These are phyloP conservation scores for Odontocolon sp. DNA, from an alignment of 2,888 invertebrate species.

Conservation along the genomic window DNA sequence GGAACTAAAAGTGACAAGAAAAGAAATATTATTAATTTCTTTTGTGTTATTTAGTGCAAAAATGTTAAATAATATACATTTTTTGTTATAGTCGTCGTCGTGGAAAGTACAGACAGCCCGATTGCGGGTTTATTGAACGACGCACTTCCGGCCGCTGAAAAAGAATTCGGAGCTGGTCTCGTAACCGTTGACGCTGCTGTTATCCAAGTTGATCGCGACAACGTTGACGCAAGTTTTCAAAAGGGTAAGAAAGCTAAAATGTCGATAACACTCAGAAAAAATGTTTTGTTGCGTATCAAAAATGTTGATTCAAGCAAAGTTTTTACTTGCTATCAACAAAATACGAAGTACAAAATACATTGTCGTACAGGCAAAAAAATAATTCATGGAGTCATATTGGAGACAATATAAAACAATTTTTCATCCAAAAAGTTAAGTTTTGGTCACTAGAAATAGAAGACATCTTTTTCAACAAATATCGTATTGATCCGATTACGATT, in stretches of 20 bases:
- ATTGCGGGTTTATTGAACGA: slow-evolving; percentile 69
- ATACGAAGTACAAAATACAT: too few species aligned
- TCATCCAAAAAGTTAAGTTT: too few species aligned
- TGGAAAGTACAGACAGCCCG: slow-evolving; percentile 72
- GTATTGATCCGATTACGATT: too few species aligned
- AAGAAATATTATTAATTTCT: too few species aligned
- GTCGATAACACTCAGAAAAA: not conserved
- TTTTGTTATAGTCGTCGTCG: slow-evolving; percentile 74
- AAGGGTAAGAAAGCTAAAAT: slow-evolving; percentile 67
- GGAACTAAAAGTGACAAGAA: too few species aligned
- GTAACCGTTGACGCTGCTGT: slow-evolving; percentile 68
- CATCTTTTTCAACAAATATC: too few species aligned
- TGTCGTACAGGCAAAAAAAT: too few species aligned
- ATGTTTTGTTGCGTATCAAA: too few species aligned
- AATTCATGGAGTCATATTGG: too few species aligned
- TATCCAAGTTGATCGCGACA: slow-evolving; percentile 73
- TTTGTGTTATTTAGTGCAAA: slow-evolving; percentile 9
- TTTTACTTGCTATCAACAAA: not conserved
- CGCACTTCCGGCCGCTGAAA: slow-evolving; percentile 70
- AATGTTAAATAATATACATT: slow-evolving; percentile 63
- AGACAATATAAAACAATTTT: too few species aligned
- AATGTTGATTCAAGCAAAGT: not conserved
- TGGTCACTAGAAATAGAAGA: too few species aligned
- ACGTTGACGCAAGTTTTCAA: slow-evolving; percentile 71
- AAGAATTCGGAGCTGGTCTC: slow-evolving; percentile 64